Conservation (phyloP, 2,797 vertebrate species). For the Gadopsis marmoratus region DNA sequence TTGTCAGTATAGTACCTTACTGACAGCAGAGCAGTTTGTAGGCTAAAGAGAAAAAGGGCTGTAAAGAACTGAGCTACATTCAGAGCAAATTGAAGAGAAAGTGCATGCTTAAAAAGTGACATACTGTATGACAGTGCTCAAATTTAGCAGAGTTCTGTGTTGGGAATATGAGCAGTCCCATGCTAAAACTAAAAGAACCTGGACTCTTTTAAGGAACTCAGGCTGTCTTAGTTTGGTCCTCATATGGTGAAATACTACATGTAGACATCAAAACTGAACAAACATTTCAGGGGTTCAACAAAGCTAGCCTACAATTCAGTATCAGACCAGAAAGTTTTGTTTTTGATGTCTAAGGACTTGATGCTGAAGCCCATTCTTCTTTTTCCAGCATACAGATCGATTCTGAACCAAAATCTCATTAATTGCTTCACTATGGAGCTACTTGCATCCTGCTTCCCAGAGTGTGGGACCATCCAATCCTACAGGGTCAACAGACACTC, state of each 20-base stretch:
- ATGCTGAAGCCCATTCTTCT: conserved; percentile 53
- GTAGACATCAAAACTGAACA: conserved; percentile 4
- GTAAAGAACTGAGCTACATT: conserved; percentile 34
- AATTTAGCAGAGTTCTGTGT: neutral
- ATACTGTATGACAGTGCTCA: neutral
- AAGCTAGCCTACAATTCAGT: conserved; percentile 31
- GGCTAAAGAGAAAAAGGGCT: conserved; percentile 44
- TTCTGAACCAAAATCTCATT: conserved; percentile 74
- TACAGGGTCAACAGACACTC: conserved; percentile 51
- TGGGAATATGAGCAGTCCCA: conserved; percentile 6
- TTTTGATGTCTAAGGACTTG: conserved; percentile 50
- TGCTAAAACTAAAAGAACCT: neutral
- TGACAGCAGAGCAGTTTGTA: conserved; percentile 62
- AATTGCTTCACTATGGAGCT: conserved; percentile 68
- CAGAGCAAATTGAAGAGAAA: conserved; percentile 22
- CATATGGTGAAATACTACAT: conserved; percentile 3
- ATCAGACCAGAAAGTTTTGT: conserved; percentile 52
- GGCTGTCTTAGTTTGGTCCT: neutral
- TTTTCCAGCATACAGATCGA: conserved; percentile 64
- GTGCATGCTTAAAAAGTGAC: conserved; percentile 1
- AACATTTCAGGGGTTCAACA: conserved; percentile 24
- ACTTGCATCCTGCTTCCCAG: conserved; percentile 62
- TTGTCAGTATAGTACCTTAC: conserved; percentile 58
- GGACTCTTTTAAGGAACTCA: neutral
- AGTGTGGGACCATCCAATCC: conserved; percentile 61